Evolutionary conservation across 1,140 invertebrate species (phyloP).

Genomic region (Anastrepha obliqua): DNA sequence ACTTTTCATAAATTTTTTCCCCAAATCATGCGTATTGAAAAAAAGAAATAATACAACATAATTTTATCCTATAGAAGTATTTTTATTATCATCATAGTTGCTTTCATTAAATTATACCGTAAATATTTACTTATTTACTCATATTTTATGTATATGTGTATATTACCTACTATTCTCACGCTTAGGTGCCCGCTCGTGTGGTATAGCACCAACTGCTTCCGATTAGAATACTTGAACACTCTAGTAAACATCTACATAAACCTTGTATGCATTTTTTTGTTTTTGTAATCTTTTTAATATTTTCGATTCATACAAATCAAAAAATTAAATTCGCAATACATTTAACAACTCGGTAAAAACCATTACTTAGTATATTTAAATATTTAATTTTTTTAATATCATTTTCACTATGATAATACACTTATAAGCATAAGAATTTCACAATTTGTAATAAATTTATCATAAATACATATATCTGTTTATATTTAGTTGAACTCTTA

Average conservation of each 20-base stretch:
- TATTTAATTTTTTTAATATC: constrained; percentile 14
- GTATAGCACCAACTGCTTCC: constrained; percentile 16
- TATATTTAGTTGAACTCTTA: not conserved
- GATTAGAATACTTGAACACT: not conserved
- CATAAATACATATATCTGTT: not conserved
- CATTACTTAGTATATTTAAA: constrained; percentile 5
- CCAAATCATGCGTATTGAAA: constrained; percentile 20
- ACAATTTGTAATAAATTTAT: not conserved
- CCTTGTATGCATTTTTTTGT: constrained; percentile 20
- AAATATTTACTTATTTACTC: not conserved
- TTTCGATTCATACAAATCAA: not conserved
- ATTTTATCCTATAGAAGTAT: not conserved
- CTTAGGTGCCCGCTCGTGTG: not conserved
- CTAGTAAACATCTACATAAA: constrained; percentile 41
- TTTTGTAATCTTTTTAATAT: not conserved
- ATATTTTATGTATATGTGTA: not conserved
- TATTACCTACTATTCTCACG: constrained; percentile 25
- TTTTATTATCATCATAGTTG: constrained; percentile 30
- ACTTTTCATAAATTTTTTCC: not conserved
- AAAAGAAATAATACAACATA: constrained; percentile 23
- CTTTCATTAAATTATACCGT: constrained; percentile 11
- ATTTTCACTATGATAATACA: constrained; percentile 9
- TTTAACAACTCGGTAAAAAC: constrained; percentile 24
- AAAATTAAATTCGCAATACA: not conserved
- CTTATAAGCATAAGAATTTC: constrained; percentile 30